A percentile compares a stretch with the other conserved stretches of the same genome.
Conservation (phyloP, 2,113 vertebrate genomes). For the Python bivittatus region DNA sequence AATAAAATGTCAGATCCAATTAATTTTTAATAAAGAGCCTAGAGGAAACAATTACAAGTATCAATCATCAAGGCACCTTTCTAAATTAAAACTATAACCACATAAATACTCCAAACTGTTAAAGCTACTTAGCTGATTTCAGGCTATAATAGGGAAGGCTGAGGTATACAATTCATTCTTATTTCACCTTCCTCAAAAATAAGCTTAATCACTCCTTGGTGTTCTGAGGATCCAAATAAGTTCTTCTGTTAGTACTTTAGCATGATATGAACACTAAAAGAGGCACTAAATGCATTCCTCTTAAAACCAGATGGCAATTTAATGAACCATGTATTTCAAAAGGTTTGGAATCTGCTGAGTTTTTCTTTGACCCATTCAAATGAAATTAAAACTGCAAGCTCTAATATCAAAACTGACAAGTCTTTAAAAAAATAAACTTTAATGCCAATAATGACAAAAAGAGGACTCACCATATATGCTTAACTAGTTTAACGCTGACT, state of each 20-base stretch:
- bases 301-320: slow-evolving; percentile 58
- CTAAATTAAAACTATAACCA: slow-evolving; percentile 73
- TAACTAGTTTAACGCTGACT: slow-evolving; percentile 14
- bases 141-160: slow-evolving; percentile 32
- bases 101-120: slow-evolving; percentile 76
- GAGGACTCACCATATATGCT: slow-evolving; percentile 6
- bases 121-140: slow-evolving; percentile 57
- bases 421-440: slow-evolving; percentile 43
- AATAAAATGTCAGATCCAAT: slow-evolving; percentile 80
- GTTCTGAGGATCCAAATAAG: slow-evolving; percentile 6
- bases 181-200: background rate
- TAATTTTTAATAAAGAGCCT: slow-evolving; percentile 83
- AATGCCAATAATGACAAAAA: background rate
- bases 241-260: slow-evolving; percentile 19
- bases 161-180: background rate
- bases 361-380: slow-evolving; percentile 45
- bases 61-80: slow-evolving; percentile 80
- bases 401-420: slow-evolving; percentile 48
- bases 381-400: slow-evolving; percentile 31
- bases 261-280: background rate
- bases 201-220: slow-evolving; percentile 33
- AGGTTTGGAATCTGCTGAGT: slow-evolving; percentile 44
- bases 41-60: slow-evolving; percentile 83
- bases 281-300: slow-evolving; percentile 35
- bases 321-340: slow-evolving; percentile 39